Conservation (phyloP, 2,888 invertebrate genomes). For the Rapana venosa region DNA sequence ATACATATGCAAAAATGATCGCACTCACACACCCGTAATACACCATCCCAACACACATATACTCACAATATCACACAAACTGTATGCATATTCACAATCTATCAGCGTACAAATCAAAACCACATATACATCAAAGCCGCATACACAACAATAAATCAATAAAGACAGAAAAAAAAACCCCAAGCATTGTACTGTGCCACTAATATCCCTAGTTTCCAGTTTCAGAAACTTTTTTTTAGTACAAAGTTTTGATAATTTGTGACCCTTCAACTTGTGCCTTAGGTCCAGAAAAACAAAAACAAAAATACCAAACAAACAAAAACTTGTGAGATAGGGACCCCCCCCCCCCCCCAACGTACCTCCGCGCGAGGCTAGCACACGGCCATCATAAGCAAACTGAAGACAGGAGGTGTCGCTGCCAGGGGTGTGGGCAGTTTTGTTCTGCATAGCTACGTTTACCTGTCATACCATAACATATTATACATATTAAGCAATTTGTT, state of each 20-base stretch:
- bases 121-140: no score
- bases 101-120: no score
- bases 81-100: background rate
- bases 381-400: constrained; percentile 91
- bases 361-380: constrained; percentile 87
- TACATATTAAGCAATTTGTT: background rate
- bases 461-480: constrained; percentile 54
- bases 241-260: no score
- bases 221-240: no score
- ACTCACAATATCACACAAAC: background rate
- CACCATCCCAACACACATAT: background rate
- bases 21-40: background rate
- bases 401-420: constrained; percentile 90
- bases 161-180: no score
- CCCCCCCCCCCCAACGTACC: constrained; percentile 77
- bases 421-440: constrained; percentile 84
- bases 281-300: background rate
- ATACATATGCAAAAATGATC: background rate
- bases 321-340: background rate
- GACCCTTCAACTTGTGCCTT: background rate
- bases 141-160: no score
- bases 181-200: no score
- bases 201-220: no score
- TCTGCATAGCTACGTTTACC: constrained; percentile 88
- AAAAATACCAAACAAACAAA: background rate